Percentiles rank a stretch among this genome's conserved stretches.
phyloP scores from a whole-genome alignment of 1,140 invertebrate species.

The Drosophila cardini region DNA sequence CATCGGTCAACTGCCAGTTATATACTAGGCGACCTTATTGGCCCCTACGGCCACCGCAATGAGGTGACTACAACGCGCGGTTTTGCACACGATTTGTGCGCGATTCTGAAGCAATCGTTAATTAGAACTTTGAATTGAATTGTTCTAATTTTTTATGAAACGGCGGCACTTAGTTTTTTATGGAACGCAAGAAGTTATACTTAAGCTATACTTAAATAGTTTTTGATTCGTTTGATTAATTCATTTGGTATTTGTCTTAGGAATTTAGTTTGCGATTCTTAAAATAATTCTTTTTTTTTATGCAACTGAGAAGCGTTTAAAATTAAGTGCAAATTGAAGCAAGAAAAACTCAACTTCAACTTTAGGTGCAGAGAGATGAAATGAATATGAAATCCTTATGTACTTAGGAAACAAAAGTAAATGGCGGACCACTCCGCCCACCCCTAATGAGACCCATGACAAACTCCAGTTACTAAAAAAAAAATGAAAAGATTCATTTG shows the following conservation, averaged over 20 bases:
- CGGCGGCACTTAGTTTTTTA: slow-evolving; percentile 48
- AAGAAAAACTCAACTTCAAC: slow-evolving; percentile 47
- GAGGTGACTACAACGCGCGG: slow-evolving; percentile 23
- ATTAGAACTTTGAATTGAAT: neutral
- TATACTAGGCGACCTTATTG: neutral
- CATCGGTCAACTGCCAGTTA: slow-evolving; percentile 17
- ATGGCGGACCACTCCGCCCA: neutral
- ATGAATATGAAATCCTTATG: slow-evolving; percentile 12
- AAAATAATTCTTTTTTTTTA: slow-evolving; percentile 29
- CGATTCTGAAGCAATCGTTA: slow-evolving; percentile 25
- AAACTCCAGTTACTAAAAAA: slow-evolving; percentile 59
- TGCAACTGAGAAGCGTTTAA: slow-evolving; percentile 40
- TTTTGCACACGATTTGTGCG: slow-evolving; percentile 25
- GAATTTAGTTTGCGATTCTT: slow-evolving; percentile 48
- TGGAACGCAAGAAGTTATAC: slow-evolving; percentile 47
- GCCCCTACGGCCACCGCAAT: neutral
- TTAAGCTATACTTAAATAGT: slow-evolving; percentile 55
- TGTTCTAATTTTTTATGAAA: slow-evolving; percentile 31
- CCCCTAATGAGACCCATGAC: slow-evolving; percentile 16
- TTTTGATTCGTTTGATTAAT: slow-evolving; percentile 48
- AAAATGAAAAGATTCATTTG: slow-evolving; percentile 10
- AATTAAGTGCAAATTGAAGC: slow-evolving; percentile 46
- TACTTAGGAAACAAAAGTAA: slow-evolving; percentile 25
- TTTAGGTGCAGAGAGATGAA: slow-evolving; percentile 24
- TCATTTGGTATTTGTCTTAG: slow-evolving; percentile 58